Base-by-base conservation (phyloP, 2,797 vertebrate genomes). In the Poliocrania exsul region DNA sequence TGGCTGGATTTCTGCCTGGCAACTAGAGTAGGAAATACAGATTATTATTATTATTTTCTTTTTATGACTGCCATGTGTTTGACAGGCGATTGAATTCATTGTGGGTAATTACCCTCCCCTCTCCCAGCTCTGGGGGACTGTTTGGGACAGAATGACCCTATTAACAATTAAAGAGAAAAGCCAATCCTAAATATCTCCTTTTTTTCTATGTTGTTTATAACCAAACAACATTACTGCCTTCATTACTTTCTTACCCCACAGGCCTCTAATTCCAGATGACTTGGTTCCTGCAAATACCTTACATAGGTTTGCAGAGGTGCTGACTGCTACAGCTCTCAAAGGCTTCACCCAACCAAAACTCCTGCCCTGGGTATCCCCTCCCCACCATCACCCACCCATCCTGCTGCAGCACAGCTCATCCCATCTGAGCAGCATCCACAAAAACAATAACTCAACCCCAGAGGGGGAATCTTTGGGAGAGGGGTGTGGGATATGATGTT, bases 41-140 rank as follows among this genome's bases (percentile, higher is more conserved):
- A 96, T 95, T 92, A 90, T 92, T 93, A 86, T 97, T 95, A 91
- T 97, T 96, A 64, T 96, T 92, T 90, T 89, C 62, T 78, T 97
- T 98, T 97, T 98, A 97, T 96, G 97, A 71, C 95, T 94, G 92
- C 90, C 92, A 97, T 97, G 95, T 97, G 95, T 94, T 95, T 94
- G 84, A 95, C 94, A 95, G 83, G 85, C 5, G 14, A 94, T 89
- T 90, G 86, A 95, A 92, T 93, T 95, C 92, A 81, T 92, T 97
- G 84, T 88, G 80, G 91, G 86, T 94, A 78, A 49, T 74, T 94
- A 53, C 61, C 42, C 66, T 85, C 86, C 77, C 91, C 62, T 81
- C 51, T 89, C 40, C 38, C 65, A 74, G 42, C 88, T 92, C 94
- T 65, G 54, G 66, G 85, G 91, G 80, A 73, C 91, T 54, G 40